Percentiles rank a stretch among this genome's conserved stretches.
Evolutionary conservation across 2,888 invertebrate species (phyloP).

Genomic region (Leptinotarsa rubiginosa): DNA sequence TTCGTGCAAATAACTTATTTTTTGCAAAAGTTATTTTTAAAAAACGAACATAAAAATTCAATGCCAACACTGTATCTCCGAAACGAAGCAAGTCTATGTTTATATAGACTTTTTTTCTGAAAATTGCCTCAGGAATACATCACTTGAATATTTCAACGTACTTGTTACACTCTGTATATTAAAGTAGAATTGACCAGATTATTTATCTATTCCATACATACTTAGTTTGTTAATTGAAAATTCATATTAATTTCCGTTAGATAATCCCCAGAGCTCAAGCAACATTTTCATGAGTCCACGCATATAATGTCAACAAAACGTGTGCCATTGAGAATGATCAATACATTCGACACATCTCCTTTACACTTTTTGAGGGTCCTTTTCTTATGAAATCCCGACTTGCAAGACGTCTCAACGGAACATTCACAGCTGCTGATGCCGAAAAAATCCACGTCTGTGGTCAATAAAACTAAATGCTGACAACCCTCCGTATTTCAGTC

Average conservation of each 20-base stretch:
- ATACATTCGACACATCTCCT: slow-evolving; percentile 62
- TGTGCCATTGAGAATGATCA: slow-evolving; percentile 42
- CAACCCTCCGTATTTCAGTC: slow-evolving; percentile 54
- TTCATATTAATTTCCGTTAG: slow-evolving; percentile 10
- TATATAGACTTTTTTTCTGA: no score
- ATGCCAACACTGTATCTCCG: no score
- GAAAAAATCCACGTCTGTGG: slow-evolving; percentile 64
- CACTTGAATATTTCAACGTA: no score
- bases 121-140: no score
- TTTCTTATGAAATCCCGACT: slow-evolving; percentile 33
- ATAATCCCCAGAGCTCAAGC: background rate
- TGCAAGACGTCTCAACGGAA: slow-evolving; percentile 62
- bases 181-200: no score
- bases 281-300: slow-evolving; percentile 23
- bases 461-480: slow-evolving; percentile 66
- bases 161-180: no score
- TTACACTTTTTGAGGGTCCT: slow-evolving; percentile 54
- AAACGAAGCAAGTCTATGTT: no score
- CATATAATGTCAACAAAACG: slow-evolving; percentile 35
- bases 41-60: no score
- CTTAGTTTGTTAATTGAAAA: background rate
- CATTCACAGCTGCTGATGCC: slow-evolving; percentile 55
- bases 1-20: no score
- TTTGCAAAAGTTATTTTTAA: no score
- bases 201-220: no score